Evolutionary conservation across 1,140 invertebrate species (phyloP).

Genomic region (Liolophura sinensis): DNA sequence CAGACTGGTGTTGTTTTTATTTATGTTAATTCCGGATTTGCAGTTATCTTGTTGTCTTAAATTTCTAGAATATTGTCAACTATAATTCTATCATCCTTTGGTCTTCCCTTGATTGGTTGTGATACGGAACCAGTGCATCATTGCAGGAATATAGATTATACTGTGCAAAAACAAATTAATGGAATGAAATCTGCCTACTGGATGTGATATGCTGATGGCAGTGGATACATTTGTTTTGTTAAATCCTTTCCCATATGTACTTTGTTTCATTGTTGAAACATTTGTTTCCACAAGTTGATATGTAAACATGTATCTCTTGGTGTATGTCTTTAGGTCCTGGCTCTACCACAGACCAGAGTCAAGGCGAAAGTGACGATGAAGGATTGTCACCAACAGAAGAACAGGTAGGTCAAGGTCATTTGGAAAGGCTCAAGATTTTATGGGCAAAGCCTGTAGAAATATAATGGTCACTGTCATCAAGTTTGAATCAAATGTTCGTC

Average conservation of each 20-base stretch:
- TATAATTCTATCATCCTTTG: too few species aligned
- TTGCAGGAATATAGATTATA: too few species aligned
- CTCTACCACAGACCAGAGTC: slow-evolving; percentile 29
- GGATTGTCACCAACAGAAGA: slow-evolving; percentile 37
- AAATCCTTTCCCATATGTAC: slow-evolving; percentile 10
- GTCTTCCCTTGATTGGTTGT: too few species aligned
- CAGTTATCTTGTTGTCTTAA: too few species aligned
- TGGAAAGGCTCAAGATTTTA: neutral
- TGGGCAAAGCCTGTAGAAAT: neutral
- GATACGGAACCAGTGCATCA: too few species aligned
- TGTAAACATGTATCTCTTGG: slow-evolving; percentile 12
- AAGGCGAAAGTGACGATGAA: slow-evolving; percentile 34
- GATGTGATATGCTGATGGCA: slow-evolving; percentile 11
- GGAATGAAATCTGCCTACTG: slow-evolving; percentile 3
- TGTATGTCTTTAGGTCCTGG: slow-evolving; percentile 7
- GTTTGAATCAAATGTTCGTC: neutral
- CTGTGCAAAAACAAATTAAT: too few species aligned
- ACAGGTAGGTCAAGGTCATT: slow-evolving; percentile 23
- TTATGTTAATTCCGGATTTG: too few species aligned
- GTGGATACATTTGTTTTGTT: slow-evolving; percentile 9
- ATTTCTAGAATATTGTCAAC: too few species aligned
- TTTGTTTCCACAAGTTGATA: slow-evolving; percentile 10
- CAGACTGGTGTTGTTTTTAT: too few species aligned
- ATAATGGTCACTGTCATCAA: neutral
- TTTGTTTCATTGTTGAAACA: slow-evolving; percentile 7